Conservation (phyloP, 2,113 vertebrate species). For the Sceloporus undulatus region DNA sequence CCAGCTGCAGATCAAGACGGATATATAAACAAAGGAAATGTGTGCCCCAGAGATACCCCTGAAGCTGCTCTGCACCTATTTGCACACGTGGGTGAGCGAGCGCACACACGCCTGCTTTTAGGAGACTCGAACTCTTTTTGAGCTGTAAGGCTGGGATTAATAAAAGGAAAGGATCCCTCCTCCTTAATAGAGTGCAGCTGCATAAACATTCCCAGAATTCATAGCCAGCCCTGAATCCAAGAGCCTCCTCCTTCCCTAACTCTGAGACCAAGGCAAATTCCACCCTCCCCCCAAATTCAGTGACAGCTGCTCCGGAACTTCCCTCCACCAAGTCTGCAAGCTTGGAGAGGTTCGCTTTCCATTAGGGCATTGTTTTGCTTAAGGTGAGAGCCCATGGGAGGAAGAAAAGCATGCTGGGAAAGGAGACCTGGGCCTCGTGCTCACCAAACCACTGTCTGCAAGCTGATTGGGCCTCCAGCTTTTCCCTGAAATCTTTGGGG, state of each 20-base stretch:
- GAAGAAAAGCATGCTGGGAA: slow-evolving; percentile 43
- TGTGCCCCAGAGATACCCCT: slow-evolving; percentile 8
- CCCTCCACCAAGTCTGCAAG: slow-evolving; percentile 49
- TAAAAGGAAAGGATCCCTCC: slow-evolving; percentile 64
- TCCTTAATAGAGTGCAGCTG: slow-evolving; percentile 79
- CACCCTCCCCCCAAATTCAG: slow-evolving; percentile 38
- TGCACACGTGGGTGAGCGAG: neutral
- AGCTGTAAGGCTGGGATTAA: slow-evolving; percentile 75
- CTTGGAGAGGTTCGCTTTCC: slow-evolving; percentile 67
- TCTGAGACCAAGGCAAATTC: slow-evolving; percentile 72
- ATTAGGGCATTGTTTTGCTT: slow-evolving; percentile 60
- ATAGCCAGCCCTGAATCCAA: slow-evolving; percentile 51
- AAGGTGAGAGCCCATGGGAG: slow-evolving; percentile 50
- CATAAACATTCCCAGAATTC: slow-evolving; percentile 79
- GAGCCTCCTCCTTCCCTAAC: slow-evolving; percentile 65
- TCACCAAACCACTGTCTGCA: slow-evolving; percentile 22
- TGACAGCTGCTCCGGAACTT: slow-evolving; percentile 76
- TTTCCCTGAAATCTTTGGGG: neutral
- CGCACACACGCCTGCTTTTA: neutral
- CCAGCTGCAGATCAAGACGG: slow-evolving; percentile 18
- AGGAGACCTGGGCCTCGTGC: slow-evolving; percentile 21
- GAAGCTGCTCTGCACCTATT: neutral
- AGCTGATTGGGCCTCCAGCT: slow-evolving; percentile 10
- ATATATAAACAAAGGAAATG: slow-evolving; percentile 7
- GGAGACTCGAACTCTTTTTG: slow-evolving; percentile 50